Percentiles rank a stretch among this genome's conserved stretches.
These are phyloP conservation scores for Hydrochoerus hydrochaeris DNA, from an alignment of 2,113 vertebrate genomes.

Conservation along the genomic window DNA sequence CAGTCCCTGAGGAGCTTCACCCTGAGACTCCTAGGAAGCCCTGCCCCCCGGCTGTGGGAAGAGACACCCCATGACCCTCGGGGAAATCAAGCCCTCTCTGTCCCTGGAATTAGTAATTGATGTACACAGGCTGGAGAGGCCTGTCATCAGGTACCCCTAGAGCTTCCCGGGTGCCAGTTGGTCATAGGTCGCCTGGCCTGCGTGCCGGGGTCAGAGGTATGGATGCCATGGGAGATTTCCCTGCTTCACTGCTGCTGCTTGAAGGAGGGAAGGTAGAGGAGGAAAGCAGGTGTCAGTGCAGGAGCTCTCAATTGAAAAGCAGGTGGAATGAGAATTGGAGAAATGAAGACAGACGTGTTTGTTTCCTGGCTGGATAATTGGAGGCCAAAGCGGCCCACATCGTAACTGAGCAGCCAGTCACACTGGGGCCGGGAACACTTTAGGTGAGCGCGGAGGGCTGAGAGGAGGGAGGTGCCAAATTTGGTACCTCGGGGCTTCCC, in stretches of 20 bases:
- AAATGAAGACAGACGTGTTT: background rate
- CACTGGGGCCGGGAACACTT: background rate
- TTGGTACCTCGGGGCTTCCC: background rate
- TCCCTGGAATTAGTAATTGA: background rate
- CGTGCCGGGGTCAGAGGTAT: background rate
- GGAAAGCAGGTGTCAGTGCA: background rate
- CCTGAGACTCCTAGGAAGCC: too few species aligned
- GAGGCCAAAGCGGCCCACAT: background rate
- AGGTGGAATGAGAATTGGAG: background rate
- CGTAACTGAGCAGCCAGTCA: background rate
- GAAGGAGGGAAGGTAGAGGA: background rate
- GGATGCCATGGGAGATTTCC: background rate
- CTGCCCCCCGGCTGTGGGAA: background rate
- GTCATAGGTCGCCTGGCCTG: background rate
- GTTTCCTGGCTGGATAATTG: background rate
- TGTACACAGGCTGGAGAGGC: too few species aligned
- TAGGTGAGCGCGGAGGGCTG: fast-evolving
- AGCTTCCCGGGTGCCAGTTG: background rate
- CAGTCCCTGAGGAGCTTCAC: background rate
- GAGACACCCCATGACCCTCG: background rate
- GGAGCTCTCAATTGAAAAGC: background rate
- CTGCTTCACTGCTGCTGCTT: background rate
- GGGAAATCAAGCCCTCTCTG: background rate
- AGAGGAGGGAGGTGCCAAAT: background rate
- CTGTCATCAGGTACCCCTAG: background rate